phyloP scores from a whole-genome alignment of 2,888 invertebrate species.

The Drosophila aldrichi region DNA sequence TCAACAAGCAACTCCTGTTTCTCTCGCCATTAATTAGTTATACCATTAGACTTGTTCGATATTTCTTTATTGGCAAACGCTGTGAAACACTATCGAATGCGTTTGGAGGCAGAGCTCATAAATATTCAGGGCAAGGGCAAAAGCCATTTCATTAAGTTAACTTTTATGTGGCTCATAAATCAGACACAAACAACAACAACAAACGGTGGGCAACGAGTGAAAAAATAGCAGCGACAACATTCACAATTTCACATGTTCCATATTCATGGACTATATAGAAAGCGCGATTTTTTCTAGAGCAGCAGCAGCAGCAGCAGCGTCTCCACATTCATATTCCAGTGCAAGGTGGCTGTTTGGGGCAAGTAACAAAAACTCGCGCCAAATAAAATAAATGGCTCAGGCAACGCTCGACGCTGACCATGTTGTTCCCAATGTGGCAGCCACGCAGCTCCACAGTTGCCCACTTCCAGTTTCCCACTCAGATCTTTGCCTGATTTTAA shows the following conservation, averaged over 20 bases:
- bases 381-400: slow-evolving; percentile 68
- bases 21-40: neutral
- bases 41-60: neutral
- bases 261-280: slow-evolving; percentile 59
- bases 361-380: slow-evolving; percentile 58
- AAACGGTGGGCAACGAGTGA: slow-evolving; percentile 63
- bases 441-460: neutral
- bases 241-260: slow-evolving; percentile 62
- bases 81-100: neutral
- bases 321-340: slow-evolving; percentile 33
- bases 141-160: slow-evolving; percentile 79
- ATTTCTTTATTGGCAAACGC: neutral
- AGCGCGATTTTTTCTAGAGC: neutral
- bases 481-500: slow-evolving; percentile 53
- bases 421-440: slow-evolving; percentile 62
- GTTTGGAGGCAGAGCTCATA: slow-evolving; percentile 46
- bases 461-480: neutral
- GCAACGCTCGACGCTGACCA: slow-evolving; percentile 75
- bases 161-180: slow-evolving; percentile 81
- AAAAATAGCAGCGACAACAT: slow-evolving; percentile 41
- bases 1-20: too few relatives aligned
- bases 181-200: slow-evolving; percentile 39
- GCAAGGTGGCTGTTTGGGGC: slow-evolving; percentile 57
- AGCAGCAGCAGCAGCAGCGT: neutral
- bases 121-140: slow-evolving; percentile 65